Conservation (phyloP, 2,888 invertebrate species). For the Stictocephala bisonia region DNA sequence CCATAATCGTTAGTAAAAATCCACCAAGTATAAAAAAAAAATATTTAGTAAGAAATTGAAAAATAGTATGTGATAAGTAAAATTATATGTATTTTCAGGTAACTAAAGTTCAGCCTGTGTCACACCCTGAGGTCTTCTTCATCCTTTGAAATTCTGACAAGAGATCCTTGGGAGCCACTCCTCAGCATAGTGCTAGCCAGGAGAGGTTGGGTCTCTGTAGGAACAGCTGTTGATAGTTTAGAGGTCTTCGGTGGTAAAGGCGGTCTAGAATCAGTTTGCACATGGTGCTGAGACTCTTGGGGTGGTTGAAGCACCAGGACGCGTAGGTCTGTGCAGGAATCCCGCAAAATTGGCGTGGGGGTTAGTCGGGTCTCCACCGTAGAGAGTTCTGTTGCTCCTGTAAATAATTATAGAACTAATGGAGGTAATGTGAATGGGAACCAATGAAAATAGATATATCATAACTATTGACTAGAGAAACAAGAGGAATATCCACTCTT, state of each 20-base stretch:
- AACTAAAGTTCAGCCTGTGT: background rate
- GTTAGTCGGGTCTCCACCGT: conserved; percentile 48
- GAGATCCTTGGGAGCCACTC: background rate
- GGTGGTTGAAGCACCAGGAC: background rate
- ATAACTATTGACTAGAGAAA: too few species aligned
- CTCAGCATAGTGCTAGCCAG: conserved; percentile 59
- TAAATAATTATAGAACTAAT: conserved; percentile 2
- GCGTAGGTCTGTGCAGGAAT: conserved; percentile 2
- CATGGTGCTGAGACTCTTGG: background rate
- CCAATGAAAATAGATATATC: too few species aligned
- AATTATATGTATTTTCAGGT: background rate
- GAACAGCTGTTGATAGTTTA: conserved; percentile 69
- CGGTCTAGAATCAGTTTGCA: too few species aligned
- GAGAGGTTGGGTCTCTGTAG: conserved; percentile 68
- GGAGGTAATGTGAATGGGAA: too few species aligned
- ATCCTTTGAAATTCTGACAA: background rate
- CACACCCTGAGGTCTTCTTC: conserved; percentile 14
- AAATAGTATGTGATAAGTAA: background rate
- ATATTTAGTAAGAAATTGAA: background rate
- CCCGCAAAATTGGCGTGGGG: background rate
- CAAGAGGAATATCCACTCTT: too few species aligned
- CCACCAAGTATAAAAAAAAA: background rate
- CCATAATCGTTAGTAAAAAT: too few species aligned
- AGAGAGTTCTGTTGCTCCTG: conserved; percentile 56
- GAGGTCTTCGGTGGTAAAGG: conserved; percentile 62